Evolutionary conservation across 2,888 invertebrate genomes (phyloP), one percentile per base, ranked within the genome.

Genomic region (Cryptus viduatorius): DNA sequence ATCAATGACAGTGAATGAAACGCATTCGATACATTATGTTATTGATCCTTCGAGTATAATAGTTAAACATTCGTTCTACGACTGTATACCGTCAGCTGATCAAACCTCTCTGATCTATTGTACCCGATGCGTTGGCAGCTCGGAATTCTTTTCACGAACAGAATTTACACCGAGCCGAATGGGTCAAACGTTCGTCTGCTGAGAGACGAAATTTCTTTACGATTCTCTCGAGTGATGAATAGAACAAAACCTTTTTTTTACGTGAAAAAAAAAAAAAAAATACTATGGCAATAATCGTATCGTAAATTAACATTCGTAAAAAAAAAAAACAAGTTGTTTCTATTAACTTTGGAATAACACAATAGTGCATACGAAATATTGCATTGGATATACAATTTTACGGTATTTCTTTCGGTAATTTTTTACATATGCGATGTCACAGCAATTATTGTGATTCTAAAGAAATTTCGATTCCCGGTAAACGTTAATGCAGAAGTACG

Each of bases 21-120:
- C 69, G 68, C 31, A 76, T 82, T 86, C 82, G 85, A 89, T 85
- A 68, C 84, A 48, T 46, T 56, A 59, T 83, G 86, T 88, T 88
- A 88, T 90, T 86, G 86, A 90, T 88, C 87, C 84, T 83, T 87
- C 87, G 53, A 68, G n/a, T 78, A 75, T 77, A 77, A 75, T 82
- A 73, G 85, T 84, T 87, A 88, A 87, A 87, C 86, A 82, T 37
- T 37, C 19, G 79, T 71, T 81, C 46, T 83, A 64, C 75, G 73
- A 64, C 64, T 80, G 80, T 84, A 88, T 86, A 90, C 82, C 84
- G 86, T 87, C 87, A 72, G 71, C 83, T 79, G 83, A 64, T 56
- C 83, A 76, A 79, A 84, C 71, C 67, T 19, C 67, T 56, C 48
- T n/a, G 46, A 53, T 67, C 24, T 61, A 48, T 31, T 16, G 16